These are phyloP conservation scores for Epizoanthus rinbou DNA, from an alignment of 92 coral and sea anemone species.

Conservation along the genomic window DNA sequence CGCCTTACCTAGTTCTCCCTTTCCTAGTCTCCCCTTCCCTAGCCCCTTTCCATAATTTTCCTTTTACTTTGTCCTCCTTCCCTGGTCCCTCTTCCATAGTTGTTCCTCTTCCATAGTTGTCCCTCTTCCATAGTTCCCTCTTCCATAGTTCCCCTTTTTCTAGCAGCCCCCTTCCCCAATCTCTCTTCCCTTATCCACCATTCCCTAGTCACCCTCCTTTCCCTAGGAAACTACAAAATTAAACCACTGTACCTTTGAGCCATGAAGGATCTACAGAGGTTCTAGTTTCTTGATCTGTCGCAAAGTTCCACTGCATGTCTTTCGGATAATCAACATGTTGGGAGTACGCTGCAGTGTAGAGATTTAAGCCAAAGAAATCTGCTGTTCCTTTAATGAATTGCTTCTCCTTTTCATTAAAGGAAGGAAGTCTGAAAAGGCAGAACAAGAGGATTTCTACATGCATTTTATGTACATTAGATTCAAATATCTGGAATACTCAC, in stretches of 20 bases:
- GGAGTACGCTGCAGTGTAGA: slow-evolving; percentile 70
- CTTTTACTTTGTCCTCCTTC: no score
- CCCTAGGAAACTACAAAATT: no score
- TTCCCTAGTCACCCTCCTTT: no score
- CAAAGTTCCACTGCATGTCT: slow-evolving; percentile 67
- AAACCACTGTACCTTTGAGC: slow-evolving; percentile 67
- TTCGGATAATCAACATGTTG: slow-evolving; percentile 67
- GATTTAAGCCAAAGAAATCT: slow-evolving; percentile 89
- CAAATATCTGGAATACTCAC: background rate
- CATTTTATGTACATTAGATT: background rate
- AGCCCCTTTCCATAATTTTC: no score
- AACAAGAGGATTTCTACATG: background rate
- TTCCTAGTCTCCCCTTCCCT: no score
- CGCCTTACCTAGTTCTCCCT: no score
- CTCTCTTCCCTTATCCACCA: no score
- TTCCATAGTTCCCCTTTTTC: no score
- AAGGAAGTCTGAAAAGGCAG: slow-evolving; percentile 67
- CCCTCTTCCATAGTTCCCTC: no score
- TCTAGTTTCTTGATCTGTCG: slow-evolving; percentile 74
- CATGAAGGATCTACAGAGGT: slow-evolving; percentile 68
- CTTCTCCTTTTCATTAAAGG: slow-evolving; percentile 73
- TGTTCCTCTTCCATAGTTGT: no score
- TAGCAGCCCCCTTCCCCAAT: no score
- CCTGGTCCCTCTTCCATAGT: no score
- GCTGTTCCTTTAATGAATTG: slow-evolving; percentile 75